Conservation (phyloP, 1,140 invertebrate species). For the Pomacea maculata region DNA sequence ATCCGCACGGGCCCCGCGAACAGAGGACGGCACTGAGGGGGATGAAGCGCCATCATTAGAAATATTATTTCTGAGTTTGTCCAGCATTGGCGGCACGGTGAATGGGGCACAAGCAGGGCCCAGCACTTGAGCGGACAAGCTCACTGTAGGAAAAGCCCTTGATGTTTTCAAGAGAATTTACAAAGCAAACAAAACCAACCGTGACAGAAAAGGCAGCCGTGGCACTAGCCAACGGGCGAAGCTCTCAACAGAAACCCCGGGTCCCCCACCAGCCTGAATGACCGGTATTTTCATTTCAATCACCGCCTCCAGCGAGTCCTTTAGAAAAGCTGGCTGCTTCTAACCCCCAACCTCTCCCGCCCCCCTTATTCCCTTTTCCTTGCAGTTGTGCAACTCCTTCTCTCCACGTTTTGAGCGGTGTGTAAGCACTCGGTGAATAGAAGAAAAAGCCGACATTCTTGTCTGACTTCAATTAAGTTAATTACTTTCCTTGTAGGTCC, state of each 20-base stretch:
- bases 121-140: conserved; percentile 2
- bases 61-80: conserved; percentile 28
- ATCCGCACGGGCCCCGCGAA: background rate
- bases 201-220: conserved; percentile 2
- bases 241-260: conserved; percentile 5
- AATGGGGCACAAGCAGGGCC: conserved; percentile 10
- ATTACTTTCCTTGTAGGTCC: conserved; percentile 24
- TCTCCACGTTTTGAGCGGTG: background rate
- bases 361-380: background rate
- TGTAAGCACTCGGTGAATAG: background rate
- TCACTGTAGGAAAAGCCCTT: conserved; percentile 8
- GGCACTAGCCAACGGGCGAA: conserved; percentile 9
- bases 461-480: conserved; percentile 24
- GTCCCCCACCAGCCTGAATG: conserved; percentile 7
- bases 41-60: conserved; percentile 19
- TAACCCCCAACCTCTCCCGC: background rate
- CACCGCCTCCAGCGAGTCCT: background rate
- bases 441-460: conserved; percentile 10
- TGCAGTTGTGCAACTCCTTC: background rate
- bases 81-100: conserved; percentile 5
- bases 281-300: conserved; percentile 24
- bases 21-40: conserved; percentile 13
- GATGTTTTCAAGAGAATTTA: conserved; percentile 24
- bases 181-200: conserved; percentile 22
- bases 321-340: background rate